A percentile compares a stretch with the other conserved stretches of the same genome.
These are phyloP conservation scores for Acrobasis repandana DNA, from an alignment of 2,888 invertebrate genomes.

Conservation along the genomic window DNA sequence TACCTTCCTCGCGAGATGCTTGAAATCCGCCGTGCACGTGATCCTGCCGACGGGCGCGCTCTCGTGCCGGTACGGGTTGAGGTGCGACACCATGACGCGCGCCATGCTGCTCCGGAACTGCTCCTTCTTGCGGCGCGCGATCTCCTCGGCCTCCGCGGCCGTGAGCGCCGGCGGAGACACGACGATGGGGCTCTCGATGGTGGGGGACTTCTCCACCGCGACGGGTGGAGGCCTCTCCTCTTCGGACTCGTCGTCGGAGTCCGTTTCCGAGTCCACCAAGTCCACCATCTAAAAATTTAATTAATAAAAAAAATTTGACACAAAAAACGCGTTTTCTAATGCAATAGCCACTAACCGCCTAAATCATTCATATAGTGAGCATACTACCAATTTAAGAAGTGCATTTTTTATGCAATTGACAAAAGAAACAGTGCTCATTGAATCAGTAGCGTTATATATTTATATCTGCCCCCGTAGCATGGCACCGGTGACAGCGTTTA, in stretches of 20 bases:
- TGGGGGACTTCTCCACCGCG: slow-evolving; percentile 12
- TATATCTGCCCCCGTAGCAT: too few relatives aligned
- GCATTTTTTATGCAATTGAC: too few relatives aligned
- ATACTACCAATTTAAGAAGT: too few relatives aligned
- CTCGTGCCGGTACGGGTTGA: slow-evolving; percentile 93
- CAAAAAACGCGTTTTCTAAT: not conserved
- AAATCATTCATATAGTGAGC: too few relatives aligned
- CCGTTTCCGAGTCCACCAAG: slow-evolving; percentile 66
- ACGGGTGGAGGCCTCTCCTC: slow-evolving; percentile 33
- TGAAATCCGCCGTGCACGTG: slow-evolving; percentile 95
- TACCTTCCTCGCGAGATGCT: slow-evolving; percentile 96
- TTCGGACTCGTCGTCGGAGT: slow-evolving; percentile 45
- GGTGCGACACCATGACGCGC: slow-evolving; percentile 91
- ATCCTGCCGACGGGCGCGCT: slow-evolving; percentile 94
- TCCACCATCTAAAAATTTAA: slow-evolving; percentile 60
- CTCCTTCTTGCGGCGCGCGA: slow-evolving; percentile 90
- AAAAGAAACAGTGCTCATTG: too few relatives aligned
- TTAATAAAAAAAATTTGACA: not conserved
- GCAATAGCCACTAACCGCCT: too few relatives aligned
- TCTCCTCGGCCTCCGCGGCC: slow-evolving; percentile 66
- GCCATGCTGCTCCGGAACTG: slow-evolving; percentile 91
- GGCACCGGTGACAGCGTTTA: too few relatives aligned
- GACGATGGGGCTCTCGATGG: slow-evolving; percentile 24
- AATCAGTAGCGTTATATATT: too few relatives aligned
- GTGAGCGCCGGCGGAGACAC: slow-evolving; percentile 26